Evolutionary conservation across 2,888 invertebrate genomes (phyloP), one percentile per base, ranked within the genome.

Genomic region (Xanthia togata): DNA sequence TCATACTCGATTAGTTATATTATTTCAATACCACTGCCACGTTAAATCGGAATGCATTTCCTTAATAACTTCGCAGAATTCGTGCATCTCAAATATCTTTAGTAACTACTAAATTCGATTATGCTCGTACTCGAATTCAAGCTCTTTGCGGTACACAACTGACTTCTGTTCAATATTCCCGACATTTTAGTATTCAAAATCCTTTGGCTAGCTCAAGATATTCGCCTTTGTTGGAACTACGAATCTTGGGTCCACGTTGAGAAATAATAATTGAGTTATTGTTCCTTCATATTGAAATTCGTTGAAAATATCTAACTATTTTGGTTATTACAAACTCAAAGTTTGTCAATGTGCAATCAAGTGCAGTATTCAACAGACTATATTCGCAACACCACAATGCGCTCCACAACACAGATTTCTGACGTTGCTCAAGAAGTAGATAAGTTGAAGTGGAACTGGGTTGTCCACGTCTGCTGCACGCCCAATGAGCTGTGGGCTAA

Each of bases 61-160:
- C 41, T 50, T 57, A 70, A 75, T 75, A 41, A 57, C 17, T 64
- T 60, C 12, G 9, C 35, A 31, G n/a, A 82, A 53, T 70, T 81
- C 70, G 44, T 72, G 59, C 47, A 77, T 69, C 64, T 55, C 55
- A 60, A 82, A 76, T 60, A 31, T 31, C 31, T 31, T 2, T 53
- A 63, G 70, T 53, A 47, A 53, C 38, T 76, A 64, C 38, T 55
- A 69, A 65, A 72, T 65, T 72, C 47, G 59, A 69, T 77, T 69
- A 72, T 53, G 14, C 17, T 60, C 8, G 47, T 55, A 60, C 38
- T 76, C n/a, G 26, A 47, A 64, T 26, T 62, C 38, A 17, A 62
- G 23, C 50, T 64, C 8, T 60, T 62, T 81, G 31, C 26, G 44
- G 62, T 68, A 71, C 55, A 64, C 59, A 53, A 26, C 26, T 23